Base-by-base conservation (phyloP, 2,888 invertebrate species). In the Eudasyphora cyanicolor region DNA sequence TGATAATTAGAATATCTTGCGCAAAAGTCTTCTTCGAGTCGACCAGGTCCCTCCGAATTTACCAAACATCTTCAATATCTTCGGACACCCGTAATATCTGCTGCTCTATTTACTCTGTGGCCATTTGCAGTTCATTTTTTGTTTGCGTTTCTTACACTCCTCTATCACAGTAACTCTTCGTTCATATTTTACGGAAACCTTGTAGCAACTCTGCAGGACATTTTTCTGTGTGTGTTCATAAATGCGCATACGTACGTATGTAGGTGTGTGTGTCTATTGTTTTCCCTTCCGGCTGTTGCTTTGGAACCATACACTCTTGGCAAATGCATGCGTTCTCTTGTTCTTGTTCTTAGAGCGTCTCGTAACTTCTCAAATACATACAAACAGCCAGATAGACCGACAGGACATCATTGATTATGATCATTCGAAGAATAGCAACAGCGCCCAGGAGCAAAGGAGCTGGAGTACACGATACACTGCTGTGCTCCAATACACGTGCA, bases 331-430 rank as follows among this genome's bases (percentile, higher is more conserved):
- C 27, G 24, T 54, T 21, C 8, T 24, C 24, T 54, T n/a, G n/a
- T 54, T 14, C 57, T 14, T 57, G 24, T 24, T 54, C 54, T 24
- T 24, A 24, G 54, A n/a, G 24, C 24, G 4, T 6, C 54, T 24
- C 1, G 21, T 21, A 57, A 57, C 57, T 24, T 19, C 19, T 32
- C 62, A 64, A 19, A 24, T 8, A 14, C 29, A 17, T 29, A 29
- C 29, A 32, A 29, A 12, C 27, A 57, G 7, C 4, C 29, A n/a
- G 6, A n/a, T n/a, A 60, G 27, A n/a, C 14, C 29, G 6, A n/a
- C 29, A 60, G 27, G 29, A 8, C 29, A 24, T 38, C 67, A 67
- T 42, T 67, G 67, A 67, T 67, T 67, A 67, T 67, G 67, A 67
- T 67, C 67, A 42, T 67, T 42, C 67, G 38, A 64, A 75, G 24